Evolutionary conservation across 2,888 invertebrate species (phyloP).

Genomic region (Microctonus hyperodae): DNA sequence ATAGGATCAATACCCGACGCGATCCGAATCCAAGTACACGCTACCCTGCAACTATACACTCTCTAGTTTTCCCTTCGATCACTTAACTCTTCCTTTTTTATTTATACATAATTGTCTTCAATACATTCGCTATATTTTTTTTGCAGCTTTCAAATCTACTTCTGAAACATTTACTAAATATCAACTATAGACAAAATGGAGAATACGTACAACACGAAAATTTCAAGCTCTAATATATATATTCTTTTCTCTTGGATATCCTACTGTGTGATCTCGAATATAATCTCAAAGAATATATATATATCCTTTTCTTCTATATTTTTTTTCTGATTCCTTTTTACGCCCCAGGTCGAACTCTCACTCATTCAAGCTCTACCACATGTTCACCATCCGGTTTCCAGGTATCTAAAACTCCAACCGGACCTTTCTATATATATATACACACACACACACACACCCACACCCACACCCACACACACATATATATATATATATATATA

Average conservation of each 20-base stretch:
- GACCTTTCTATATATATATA: slow-evolving; percentile 10
- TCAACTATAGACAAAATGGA: too few species aligned
- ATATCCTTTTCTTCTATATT: neutral
- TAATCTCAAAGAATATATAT: too few species aligned
- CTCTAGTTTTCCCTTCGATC: slow-evolving; percentile 21
- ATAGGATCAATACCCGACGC: slow-evolving; percentile 60
- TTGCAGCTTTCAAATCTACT: too few species aligned
- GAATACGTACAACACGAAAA: too few species aligned
- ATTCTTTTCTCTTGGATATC: too few species aligned
- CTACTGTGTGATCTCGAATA: too few species aligned
- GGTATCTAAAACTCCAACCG: slow-evolving; percentile 21
- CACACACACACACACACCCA: neutral
- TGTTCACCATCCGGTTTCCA: slow-evolving; percentile 26
- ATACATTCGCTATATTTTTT: too few species aligned
- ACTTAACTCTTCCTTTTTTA: too few species aligned
- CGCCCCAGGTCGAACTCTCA: neutral
- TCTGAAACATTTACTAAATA: too few species aligned
- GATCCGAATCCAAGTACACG: slow-evolving; percentile 58
- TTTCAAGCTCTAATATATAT: too few species aligned
- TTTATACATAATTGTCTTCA: too few species aligned
- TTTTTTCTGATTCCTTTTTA: neutral
- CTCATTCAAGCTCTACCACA: slow-evolving; percentile 17
- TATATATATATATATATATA: neutral
- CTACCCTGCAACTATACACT: slow-evolving; percentile 48
- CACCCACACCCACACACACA: too few species aligned